phyloP scores from a whole-genome alignment of 2,888 invertebrate species.

The Sympetrum striolatum region DNA sequence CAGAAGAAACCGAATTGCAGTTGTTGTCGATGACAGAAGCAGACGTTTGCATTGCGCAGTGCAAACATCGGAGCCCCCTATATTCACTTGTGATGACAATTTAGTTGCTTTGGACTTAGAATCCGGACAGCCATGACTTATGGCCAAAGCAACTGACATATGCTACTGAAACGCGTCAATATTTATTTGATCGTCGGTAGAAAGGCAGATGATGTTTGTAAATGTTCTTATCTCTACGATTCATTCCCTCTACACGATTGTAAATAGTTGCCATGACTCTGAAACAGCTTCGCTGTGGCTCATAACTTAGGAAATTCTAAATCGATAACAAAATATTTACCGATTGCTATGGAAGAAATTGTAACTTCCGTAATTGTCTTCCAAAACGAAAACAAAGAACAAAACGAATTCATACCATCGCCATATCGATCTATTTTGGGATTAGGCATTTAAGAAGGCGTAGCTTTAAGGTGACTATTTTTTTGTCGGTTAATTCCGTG shows the following conservation, averaged over 20 bases:
- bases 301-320: not conserved
- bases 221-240: not conserved
- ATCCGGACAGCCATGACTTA: not conserved
- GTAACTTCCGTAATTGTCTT: too few relatives aligned
- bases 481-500: too few relatives aligned
- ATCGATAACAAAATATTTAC: not conserved
- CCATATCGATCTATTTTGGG: too few relatives aligned
- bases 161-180: not conserved
- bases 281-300: not conserved
- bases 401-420: too few relatives aligned
- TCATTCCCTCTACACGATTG: not conserved
- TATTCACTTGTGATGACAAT: not conserved
- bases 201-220: not conserved
- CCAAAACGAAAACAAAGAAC: too few relatives aligned
- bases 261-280: not conserved
- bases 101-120: not conserved
- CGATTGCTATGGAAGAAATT: not conserved
- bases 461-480: too few relatives aligned
- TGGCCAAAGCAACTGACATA: not conserved
- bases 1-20: not conserved
- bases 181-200: not conserved
- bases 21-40: not conserved
- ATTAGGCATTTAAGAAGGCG: too few relatives aligned
- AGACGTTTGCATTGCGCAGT: not conserved
- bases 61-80: not conserved